Evolutionary conservation across 2,888 invertebrate genomes (phyloP).

Genomic region (Cerceris ruficornis): DNA sequence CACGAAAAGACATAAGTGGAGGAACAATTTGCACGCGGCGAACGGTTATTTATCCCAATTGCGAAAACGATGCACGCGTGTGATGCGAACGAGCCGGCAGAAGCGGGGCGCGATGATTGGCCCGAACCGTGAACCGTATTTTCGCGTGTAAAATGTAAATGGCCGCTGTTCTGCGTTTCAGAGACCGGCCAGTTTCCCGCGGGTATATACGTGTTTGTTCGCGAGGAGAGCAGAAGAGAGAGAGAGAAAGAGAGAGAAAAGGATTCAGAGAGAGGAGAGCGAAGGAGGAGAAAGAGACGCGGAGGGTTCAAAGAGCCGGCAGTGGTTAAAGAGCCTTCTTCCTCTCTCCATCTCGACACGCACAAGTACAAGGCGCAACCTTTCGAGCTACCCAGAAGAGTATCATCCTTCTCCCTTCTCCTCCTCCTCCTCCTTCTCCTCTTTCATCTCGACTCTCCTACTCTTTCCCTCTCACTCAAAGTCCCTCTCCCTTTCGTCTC

Average conservation of each 20-base stretch:
- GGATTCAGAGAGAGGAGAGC: constrained; percentile 33
- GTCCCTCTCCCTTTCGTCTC: constrained; percentile 31
- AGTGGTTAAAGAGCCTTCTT: constrained; percentile 78
- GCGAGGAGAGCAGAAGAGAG: constrained; percentile 46
- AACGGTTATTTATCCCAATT: constrained; percentile 18
- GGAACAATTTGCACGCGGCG: constrained; percentile 25
- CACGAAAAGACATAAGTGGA: constrained; percentile 27
- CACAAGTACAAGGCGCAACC: constrained; percentile 71
- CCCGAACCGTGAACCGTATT: constrained; percentile 76
- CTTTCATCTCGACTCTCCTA: constrained; percentile 33
- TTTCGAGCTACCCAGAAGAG: constrained; percentile 66
- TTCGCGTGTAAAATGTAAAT: constrained; percentile 80
- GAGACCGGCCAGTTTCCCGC: constrained; percentile 47
- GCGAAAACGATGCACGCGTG: constrained; percentile 50
- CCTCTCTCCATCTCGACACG: constrained; percentile 68
- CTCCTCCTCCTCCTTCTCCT: constrained; percentile 32
- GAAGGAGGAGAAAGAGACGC: constrained; percentile 49
- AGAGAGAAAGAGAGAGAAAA: constrained; percentile 27
- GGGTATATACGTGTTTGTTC: constrained; percentile 35
- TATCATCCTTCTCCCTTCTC: constrained; percentile 58
- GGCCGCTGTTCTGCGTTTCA: constrained; percentile 65
- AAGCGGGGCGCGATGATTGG: constrained; percentile 75
- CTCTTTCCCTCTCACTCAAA: constrained; percentile 8
- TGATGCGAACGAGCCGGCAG: constrained; percentile 65
- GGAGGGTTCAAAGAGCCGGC: constrained; percentile 80